Conservation (phyloP, 2,888 invertebrate species). For the Unio delphinus region DNA sequence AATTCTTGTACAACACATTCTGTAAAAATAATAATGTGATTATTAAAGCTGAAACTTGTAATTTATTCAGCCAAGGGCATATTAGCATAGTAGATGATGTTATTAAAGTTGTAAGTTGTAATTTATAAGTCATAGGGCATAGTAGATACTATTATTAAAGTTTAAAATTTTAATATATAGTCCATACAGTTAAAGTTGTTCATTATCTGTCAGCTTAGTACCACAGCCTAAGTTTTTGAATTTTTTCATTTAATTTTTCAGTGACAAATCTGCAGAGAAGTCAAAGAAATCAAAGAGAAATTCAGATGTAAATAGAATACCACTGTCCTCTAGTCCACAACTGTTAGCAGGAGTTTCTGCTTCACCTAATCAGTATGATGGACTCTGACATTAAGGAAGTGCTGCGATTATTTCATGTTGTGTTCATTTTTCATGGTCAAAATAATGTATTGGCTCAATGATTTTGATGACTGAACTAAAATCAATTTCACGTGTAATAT, state of each 20-base stretch:
- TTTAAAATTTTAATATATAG: not conserved
- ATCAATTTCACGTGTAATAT: no score
- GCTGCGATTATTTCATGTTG: no score
- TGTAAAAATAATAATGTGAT: no score
- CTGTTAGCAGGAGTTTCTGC: constrained; percentile 11
- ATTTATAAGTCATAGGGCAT: no score
- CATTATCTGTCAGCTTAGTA: not conserved
- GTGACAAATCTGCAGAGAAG: constrained; percentile 41
- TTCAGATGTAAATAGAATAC: constrained; percentile 20
- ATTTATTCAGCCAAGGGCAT: no score
- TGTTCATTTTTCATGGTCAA: no score
- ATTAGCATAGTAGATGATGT: no score
- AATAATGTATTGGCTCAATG: no score
- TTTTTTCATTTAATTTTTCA: constrained; percentile 15
- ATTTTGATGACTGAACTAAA: no score
- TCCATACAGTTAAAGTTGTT: constrained; percentile 1
- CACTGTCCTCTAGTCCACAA: constrained; percentile 32
- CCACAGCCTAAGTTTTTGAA: not conserved
- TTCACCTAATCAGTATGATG: constrained; percentile 25
- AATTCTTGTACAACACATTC: no score
- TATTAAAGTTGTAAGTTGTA: no score
- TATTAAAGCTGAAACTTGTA: not conserved
- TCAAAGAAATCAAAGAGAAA: constrained; percentile 40
- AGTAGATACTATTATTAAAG: not conserved
- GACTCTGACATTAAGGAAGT: constrained; percentile 11